Evolutionary conservation across 2,113 vertebrate species (phyloP).

Genomic region (Elephas maximus): DNA sequence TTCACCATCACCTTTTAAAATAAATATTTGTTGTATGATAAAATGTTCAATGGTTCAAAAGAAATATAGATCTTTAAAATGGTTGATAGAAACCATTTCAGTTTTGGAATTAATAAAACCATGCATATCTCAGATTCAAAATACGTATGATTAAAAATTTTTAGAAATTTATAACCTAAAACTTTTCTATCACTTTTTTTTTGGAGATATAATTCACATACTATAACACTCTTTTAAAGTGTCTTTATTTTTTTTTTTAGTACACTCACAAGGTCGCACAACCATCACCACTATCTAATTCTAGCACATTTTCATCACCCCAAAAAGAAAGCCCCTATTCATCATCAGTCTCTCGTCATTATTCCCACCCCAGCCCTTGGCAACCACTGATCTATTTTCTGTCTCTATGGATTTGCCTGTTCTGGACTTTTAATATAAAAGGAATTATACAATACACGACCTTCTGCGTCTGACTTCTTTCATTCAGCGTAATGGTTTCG

Average conservation of each 20-base stretch:
- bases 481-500: background rate
- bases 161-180: conserved; percentile 58
- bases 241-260: conserved; percentile 1
- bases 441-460: background rate
- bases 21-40: conserved; percentile 81
- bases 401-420: background rate
- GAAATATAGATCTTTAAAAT: conserved; percentile 48
- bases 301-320: background rate
- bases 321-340: background rate
- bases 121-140: conserved; percentile 10
- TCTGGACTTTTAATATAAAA: background rate
- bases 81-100: conserved; percentile 44
- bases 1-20: conserved; percentile 84
- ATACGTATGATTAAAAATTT: conserved; percentile 11
- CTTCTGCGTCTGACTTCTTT: conserved; percentile 10
- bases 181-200: background rate
- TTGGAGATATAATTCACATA: background rate
- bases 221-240: conserved; percentile 35
- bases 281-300: background rate
- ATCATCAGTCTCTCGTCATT: background rate
- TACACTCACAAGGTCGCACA: background rate
- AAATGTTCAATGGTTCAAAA: conserved; percentile 58
- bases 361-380: background rate
- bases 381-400: background rate
- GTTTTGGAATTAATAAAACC: conserved; percentile 41